Conservation (phyloP, 2,113 vertebrate genomes). For the Semnornis frantzii region DNA sequence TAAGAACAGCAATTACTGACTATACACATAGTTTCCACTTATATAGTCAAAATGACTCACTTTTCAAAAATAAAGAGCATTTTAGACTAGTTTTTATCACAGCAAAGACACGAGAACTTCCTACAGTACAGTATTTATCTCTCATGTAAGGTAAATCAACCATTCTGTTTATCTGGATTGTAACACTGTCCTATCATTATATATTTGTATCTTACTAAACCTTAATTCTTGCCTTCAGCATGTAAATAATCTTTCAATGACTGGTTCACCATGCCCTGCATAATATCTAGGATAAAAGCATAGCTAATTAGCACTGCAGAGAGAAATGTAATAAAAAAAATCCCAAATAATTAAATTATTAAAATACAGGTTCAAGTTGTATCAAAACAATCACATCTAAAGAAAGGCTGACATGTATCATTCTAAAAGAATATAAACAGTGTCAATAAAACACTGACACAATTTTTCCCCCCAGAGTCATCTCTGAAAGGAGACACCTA, state of each 20-base stretch:
- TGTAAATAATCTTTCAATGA: not conserved
- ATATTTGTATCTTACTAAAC: not conserved
- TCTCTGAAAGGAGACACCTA: not conserved
- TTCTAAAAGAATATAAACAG: not conserved
- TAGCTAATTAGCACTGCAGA: not conserved
- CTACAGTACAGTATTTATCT: not conserved
- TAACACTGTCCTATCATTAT: not conserved
- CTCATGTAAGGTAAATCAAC: not conserved
- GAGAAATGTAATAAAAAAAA: not conserved
- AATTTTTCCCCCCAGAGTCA: not conserved
- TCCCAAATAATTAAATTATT: not conserved
- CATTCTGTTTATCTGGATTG: not conserved
- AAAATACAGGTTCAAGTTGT: not conserved
- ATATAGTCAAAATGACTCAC: not conserved
- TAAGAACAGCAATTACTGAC: slow-evolving; percentile 8
- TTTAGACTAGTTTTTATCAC: not conserved
- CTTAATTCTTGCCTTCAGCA: not conserved
- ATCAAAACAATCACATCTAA: not conserved
- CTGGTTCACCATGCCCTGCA: not conserved
- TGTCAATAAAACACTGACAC: not conserved
- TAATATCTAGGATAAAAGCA: not conserved
- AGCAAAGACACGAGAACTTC: not conserved
- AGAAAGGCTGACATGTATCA: not conserved
- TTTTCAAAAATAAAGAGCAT: not conserved
- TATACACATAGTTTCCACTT: not conserved